These are phyloP conservation scores for Sarcophaga bullata DNA, from an alignment of 1,140 invertebrate species.

Conservation along the genomic window DNA sequence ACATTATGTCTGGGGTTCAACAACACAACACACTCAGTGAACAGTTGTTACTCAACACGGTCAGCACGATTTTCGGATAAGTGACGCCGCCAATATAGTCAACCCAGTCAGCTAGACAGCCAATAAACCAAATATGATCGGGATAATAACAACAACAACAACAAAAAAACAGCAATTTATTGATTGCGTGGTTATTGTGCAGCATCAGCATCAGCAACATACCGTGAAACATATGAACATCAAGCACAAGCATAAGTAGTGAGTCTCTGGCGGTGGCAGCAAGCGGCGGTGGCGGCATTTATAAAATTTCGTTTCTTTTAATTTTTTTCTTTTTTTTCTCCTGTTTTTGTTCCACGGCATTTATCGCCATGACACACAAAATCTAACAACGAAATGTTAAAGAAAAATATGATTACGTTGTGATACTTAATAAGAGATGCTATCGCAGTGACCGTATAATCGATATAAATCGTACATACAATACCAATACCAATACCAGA, in stretches of 20 bases:
- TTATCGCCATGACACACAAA: slow-evolving; percentile 23
- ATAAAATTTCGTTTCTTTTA: background rate
- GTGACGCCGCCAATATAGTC: slow-evolving; percentile 21
- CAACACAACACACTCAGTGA: background rate
- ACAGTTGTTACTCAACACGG: slow-evolving; percentile 33
- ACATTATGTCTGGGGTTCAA: slow-evolving; percentile 33
- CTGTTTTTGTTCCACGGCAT: background rate
- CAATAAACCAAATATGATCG: slow-evolving; percentile 40
- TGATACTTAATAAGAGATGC: background rate
- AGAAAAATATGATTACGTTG: slow-evolving; percentile 22
- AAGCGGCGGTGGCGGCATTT: background rate
- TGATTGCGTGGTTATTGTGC: slow-evolving; percentile 19
- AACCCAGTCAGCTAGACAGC: background rate
- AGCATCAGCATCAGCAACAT: background rate
- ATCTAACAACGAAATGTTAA: background rate
- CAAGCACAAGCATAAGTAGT: background rate
- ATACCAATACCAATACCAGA: too few species aligned
- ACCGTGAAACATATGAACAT: background rate
- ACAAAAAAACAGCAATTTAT: background rate
- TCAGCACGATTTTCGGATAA: slow-evolving; percentile 34
- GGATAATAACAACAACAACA: background rate
- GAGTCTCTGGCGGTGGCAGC: background rate
- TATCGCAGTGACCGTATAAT: slow-evolving; percentile 20
- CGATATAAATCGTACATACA: background rate
- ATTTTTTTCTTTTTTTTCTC: too few species aligned